Percentiles rank a stretch among this genome's conserved stretches.
These are phyloP conservation scores for Rhingia rostrata DNA, from an alignment of 2,888 invertebrate genomes.

Conservation along the genomic window DNA sequence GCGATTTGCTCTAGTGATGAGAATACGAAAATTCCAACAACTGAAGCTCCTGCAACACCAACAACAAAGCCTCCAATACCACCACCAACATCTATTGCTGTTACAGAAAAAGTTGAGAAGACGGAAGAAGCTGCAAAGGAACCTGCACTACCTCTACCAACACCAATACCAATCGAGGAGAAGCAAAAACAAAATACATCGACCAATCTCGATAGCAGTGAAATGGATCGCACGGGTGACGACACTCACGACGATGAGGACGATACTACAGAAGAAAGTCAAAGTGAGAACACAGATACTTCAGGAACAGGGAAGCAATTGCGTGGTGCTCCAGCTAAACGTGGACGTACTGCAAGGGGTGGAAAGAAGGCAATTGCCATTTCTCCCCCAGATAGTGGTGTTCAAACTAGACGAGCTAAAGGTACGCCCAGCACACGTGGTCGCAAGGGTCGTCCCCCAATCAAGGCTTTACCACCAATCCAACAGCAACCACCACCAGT, in stretches of 20 bases:
- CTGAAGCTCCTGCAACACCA: neutral
- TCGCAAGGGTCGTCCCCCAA: conserved; percentile 83
- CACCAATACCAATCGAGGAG: conserved; percentile 42
- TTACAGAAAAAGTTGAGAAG: conserved; percentile 48
- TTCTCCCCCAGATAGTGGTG: conserved; percentile 81
- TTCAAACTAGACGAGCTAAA: conserved; percentile 85
- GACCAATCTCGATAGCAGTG: conserved; percentile 63
- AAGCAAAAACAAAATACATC: conserved; percentile 53
- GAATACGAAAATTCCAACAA: conserved; percentile 18
- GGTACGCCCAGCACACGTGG: conserved; percentile 80
- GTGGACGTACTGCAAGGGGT: conserved; percentile 80
- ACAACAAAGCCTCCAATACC: conserved; percentile 2
- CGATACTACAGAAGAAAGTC: conserved; percentile 77
- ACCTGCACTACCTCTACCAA: conserved; percentile 10
- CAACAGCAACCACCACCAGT: conserved; percentile 63
- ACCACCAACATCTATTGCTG: neutral
- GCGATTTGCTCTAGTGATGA: conserved; percentile 77
- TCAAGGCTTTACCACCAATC: conserved; percentile 70
- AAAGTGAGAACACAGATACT: conserved; percentile 76
- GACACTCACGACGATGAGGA: conserved; percentile 81
- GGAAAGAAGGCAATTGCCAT: conserved; percentile 77
- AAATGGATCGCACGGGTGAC: conserved; percentile 77
- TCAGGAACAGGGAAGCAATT: conserved; percentile 72
- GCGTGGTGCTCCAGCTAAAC: conserved; percentile 77
- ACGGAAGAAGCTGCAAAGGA: conserved; percentile 41